phyloP scores from a whole-genome alignment of 2,888 invertebrate species.

The Pardosa pseudoannulata region DNA sequence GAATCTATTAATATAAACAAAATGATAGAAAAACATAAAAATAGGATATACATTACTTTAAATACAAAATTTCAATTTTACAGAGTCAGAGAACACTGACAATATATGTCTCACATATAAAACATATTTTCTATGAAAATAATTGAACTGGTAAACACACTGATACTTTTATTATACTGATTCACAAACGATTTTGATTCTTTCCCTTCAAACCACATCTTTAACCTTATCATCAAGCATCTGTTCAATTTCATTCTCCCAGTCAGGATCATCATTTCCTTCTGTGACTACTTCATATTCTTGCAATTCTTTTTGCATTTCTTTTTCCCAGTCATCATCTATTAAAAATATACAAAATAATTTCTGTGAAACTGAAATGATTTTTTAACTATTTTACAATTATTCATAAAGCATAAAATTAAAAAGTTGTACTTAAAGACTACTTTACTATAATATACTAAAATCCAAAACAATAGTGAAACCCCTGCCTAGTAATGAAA shows the following conservation, averaged over 20 bases:
- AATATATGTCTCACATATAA: not conserved
- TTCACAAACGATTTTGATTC: not conserved
- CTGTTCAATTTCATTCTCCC: constrained; percentile 85
- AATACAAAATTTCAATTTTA: not conserved
- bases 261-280: constrained; percentile 79
- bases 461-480: no score
- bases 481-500: no score
- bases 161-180: not conserved
- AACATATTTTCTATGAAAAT: not conserved
- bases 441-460: no score
- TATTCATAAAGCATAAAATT: no score
- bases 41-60: not conserved
- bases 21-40: no score
- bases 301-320: constrained; percentile 94
- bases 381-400: no score
- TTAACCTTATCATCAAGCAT: constrained; percentile 77
- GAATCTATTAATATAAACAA: no score
- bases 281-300: constrained; percentile 91
- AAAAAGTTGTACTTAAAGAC: no score
- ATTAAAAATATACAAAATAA: no score
- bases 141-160: not conserved
- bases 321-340: constrained; percentile 85
- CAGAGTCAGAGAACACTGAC: not conserved
- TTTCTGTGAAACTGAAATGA: no score
- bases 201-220: constrained; percentile 40